Base-by-base conservation (phyloP, 1,140 invertebrate genomes). In the Temnothorax nylanderi region DNA sequence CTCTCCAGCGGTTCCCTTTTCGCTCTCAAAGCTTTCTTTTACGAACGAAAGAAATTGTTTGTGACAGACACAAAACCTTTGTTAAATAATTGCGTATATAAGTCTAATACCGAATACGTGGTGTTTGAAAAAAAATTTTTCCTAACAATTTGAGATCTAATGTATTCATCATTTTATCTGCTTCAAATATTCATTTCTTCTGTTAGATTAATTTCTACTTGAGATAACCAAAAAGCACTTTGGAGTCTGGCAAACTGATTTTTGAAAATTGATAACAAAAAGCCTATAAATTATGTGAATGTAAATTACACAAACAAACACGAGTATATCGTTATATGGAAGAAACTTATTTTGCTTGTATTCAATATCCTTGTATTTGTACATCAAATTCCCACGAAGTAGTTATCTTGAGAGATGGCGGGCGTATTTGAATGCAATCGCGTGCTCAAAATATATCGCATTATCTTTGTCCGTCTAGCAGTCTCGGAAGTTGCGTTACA, bases 401-500 rank as follows among this genome's bases (percentile, higher is more conserved):
- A n/a, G 18, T 26, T 47, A 49, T 47, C 21, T 49, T 44, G 44
- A 84, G 51, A 58, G 13, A 84, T 84, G 60, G 69, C 41, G 26
- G 18, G 13, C 13, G n/a, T 54, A 54, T 80, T 67, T 34, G 69
- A 74, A 47, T 60, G 26, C 51, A 72, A 18, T 72, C 62, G 54
- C 64, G 67, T 47, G 51, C 41, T n/a, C 37, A 67, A 26, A 32
- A 82, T 72, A n/a, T 34, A 74, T 74, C 41, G 41, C 51, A 58
- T 72, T 74, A 74, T 69, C 47, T 32, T 34, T 11, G 21, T 21
- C 34, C 80, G 51, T 44, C 26, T 26, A 26, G 26, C 26, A 26
- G 26, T 26, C 67, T 47, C 41, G 69, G 21, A 54, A 72, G 44
- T 72, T 82, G 54, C 13, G 67, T 87, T 54, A 51, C 62, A 56